These are phyloP conservation scores for Drosophila monieri DNA, from an alignment of 2,888 invertebrate genomes.

Conservation along the genomic window DNA sequence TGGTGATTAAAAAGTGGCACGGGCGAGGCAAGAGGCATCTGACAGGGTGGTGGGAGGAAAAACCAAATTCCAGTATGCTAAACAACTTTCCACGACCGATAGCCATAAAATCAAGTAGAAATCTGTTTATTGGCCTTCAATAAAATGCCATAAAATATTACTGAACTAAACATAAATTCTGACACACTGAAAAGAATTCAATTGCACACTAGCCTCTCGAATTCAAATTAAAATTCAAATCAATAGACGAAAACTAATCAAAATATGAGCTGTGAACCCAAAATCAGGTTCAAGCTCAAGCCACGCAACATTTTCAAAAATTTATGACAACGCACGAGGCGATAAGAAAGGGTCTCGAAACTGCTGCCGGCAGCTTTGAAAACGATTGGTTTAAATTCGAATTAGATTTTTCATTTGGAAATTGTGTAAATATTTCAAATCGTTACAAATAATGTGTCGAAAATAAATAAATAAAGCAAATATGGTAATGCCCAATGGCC, in stretches of 20 bases:
- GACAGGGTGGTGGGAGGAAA: conserved; percentile 10
- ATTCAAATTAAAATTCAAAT: conserved; percentile 41
- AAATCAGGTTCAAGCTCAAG: conserved; percentile 66
- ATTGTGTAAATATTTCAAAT: conserved; percentile 66
- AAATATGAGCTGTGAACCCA: conserved; percentile 46
- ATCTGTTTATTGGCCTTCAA: conserved; percentile 22
- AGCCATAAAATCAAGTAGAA: conserved; percentile 31
- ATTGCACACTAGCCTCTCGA: conserved; percentile 23
- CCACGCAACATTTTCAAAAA: conserved; percentile 48
- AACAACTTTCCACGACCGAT: conserved; percentile 56
- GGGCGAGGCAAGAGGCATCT: conserved; percentile 13
- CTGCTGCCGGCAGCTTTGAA: conserved; percentile 37
- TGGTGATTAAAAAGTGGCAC: conserved; percentile 53
- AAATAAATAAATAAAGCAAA: conserved; percentile 55
- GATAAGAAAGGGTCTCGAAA: conserved; percentile 54
- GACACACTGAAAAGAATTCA: conserved; percentile 24
- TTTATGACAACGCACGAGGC: conserved; percentile 62
- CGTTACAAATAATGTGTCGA: conserved; percentile 64
- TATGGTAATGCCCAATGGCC: conserved; percentile 35
- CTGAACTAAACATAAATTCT: conserved; percentile 38
- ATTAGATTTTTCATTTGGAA: conserved; percentile 64
- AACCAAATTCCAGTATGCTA: conserved; percentile 43
- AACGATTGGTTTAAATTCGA: conserved; percentile 58
- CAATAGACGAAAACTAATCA: conserved; percentile 31
- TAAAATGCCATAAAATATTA: conserved; percentile 57